Evolutionary conservation across 2,888 invertebrate species (phyloP), one percentile per base, ranked within the genome.

Genomic region (Criorhina ranunculi): DNA sequence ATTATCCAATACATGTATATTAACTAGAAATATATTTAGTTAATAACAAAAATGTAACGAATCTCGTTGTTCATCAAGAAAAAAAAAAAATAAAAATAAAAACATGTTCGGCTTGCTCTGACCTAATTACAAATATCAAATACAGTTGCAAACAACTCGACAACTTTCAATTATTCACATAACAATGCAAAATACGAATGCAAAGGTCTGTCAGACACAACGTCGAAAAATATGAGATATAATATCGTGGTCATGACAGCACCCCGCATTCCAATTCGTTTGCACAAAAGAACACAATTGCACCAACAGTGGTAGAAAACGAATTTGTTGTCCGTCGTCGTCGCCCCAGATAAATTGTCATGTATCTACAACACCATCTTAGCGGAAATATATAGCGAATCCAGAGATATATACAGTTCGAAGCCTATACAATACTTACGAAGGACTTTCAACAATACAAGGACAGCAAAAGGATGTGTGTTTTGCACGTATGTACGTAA

Each of bases 221-320:
- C 51, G 53, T 51, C 62, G 60, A 46, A 62, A 78, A 70, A 67
- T 78, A 78, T 70, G 78, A 70, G 55, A 70, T 55, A 78, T 46
- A 70, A 78, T 55, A 70, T 70, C 62, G 70, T 78, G 78, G 62
- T 78, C 62, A 78, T 78, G 78, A 78, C 78, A 78, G 78, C 78
- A 57, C 69, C 78, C 78, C 78, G 70, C 69, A 78, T 70, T 37
- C 53, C 69, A 70, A 55, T 78, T 62, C 78, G 67, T 53, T 62
- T 15, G 35, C 46, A 62, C 70, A 78, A 78, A 70, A 78, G 78
- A 70, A 78, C 53, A 62, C 69, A 78, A 70, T 78, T 70, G 69
- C 55, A 44, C 42, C 67, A 78, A 62, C 57, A 59, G 59, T 76
- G 49, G 76, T 59, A 76, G 12, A 42, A 66, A 76, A 59, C 59